Base-by-base conservation (phyloP, 2,888 invertebrate genomes). In the Timema cristinae region DNA sequence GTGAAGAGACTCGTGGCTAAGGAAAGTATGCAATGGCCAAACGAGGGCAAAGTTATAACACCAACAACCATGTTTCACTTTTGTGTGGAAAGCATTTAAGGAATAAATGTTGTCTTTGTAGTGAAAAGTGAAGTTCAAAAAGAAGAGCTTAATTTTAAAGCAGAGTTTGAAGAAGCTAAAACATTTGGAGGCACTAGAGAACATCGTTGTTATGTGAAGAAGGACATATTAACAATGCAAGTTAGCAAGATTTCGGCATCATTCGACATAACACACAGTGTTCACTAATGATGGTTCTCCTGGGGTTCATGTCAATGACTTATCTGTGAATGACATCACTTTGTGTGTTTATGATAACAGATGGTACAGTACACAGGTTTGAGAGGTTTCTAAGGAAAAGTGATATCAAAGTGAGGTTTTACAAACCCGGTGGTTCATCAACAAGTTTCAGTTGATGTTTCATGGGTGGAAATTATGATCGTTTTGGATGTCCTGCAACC, bases 391-490 rank as follows among this genome's bases (percentile, higher is more conserved):
- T 13, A 54, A 54, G 54, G 54, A 54, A 54, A 54, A 54, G n/a
- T 54, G 54, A n/a, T 54, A 4, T 54, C 63, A 63, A 63, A 13
- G 16, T 16, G 32, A 5, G 9, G 10, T 63, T 63, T 47, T 63
- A 63, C 13, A 63, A 63, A 7, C 63, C 16, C 32, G 63, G 63
- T 63, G 63, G 32, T 16, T 10, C 63, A 32, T 63, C 32, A 16
- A 63, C 63, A 63, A 63, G 63, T 48, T 63, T 63, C 63, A 63
- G 63, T 63, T 63, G 7, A 63, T 32, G 63, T 63, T 56, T 11
- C n/a, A 56, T 56, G 56, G n/a, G 56, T 56, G 56, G 56, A 56
- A 10, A 63, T 16, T 9, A 63, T 6, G 63, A 63, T 47, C 48
- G 61, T 63, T 16, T 16, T 16, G 13, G 63, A 63, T 63, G 2